phyloP scores from a whole-genome alignment of 2,113 vertebrate genomes.

The Pseudorasbora parva region DNA sequence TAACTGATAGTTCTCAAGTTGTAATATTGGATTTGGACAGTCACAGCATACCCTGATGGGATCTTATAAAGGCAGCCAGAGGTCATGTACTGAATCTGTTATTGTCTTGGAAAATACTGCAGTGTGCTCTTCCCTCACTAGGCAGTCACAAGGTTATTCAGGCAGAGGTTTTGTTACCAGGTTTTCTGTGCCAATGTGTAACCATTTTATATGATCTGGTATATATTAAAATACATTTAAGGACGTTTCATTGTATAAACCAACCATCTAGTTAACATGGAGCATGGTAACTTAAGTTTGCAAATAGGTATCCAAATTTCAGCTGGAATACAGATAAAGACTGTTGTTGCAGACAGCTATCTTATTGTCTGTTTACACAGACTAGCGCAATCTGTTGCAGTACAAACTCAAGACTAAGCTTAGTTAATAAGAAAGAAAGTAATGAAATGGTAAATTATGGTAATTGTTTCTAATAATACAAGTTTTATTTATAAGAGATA shows the following conservation, averaged over 20 bases:
- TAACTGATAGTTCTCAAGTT: constrained; percentile 27
- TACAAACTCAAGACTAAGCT: neutral
- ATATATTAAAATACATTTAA: neutral
- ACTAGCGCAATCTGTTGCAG: neutral
- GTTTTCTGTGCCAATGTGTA: neutral
- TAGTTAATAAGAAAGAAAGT: neutral
- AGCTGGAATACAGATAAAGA: neutral
- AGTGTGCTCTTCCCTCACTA: neutral
- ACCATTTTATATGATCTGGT: neutral
- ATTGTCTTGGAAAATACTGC: neutral
- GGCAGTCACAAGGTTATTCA: neutral
- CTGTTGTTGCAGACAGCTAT: neutral
- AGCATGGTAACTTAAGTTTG: neutral
- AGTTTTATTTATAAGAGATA: too few species aligned
- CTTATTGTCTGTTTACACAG: constrained; percentile 7
- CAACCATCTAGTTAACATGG: neutral
- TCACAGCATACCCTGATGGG: neutral
- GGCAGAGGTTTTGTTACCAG: neutral
- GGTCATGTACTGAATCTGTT: constrained; percentile 17
- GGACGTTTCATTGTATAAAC: neutral
- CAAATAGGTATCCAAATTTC: neutral
- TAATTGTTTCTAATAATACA: neutral
- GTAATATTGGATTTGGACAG: constrained; percentile 3
- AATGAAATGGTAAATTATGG: neutral
- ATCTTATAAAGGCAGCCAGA: constrained; percentile 14